Evolutionary conservation across 2,797 vertebrate species (phyloP), one percentile per base, ranked within the genome.

Genomic region (Platyrinchus mystaceus): DNA sequence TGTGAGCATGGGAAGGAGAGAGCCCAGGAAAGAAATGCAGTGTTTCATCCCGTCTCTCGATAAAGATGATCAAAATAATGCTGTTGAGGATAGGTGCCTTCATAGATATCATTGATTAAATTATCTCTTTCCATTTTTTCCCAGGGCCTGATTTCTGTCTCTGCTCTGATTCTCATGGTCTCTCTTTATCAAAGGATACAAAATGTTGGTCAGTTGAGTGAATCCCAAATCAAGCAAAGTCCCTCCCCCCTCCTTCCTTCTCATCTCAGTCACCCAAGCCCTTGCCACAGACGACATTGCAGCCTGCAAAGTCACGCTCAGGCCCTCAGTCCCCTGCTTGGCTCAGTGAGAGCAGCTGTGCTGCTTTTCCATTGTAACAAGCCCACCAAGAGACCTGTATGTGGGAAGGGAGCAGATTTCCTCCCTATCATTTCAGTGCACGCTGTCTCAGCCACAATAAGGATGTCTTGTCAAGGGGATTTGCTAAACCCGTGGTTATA

Each of bases 401-500:
- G 43, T 43, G 62, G 90, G 59, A 87, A 94, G 71, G 73, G 74
- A 93, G 64, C 70, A 86, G 94, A 70, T 53, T 94, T 94, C 81
- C 77, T 96, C 88, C 86, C 93, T 96, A 96, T 97, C 97, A 69
- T 95, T 91, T 77, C 87, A 59, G 64, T 12, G 1, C 92, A 96
- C 7, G 0, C 76, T 74, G 73, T 64, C 73, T 92, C 89, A 73
- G 39, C 68, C 67, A 90, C 94, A 93, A 93, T 93, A 49, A 95
- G 90, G 63, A 96, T 91, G 86, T 82, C 93, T 94, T 90, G 83
- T 94, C 94, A 84, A 75, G 95, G 97, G 93, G 87, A 93, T 96
- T 97, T 96, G 90, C 89, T 97, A 80, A 96, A 95, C 71, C 87
- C 43, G 1, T 89, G 92, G 83, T 94, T 96, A 95, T 97, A 97